Evolutionary conservation across 2,797 vertebrate species (phyloP), one percentile per base, ranked within the genome.

Genomic region (Moxostoma hubbsi): DNA sequence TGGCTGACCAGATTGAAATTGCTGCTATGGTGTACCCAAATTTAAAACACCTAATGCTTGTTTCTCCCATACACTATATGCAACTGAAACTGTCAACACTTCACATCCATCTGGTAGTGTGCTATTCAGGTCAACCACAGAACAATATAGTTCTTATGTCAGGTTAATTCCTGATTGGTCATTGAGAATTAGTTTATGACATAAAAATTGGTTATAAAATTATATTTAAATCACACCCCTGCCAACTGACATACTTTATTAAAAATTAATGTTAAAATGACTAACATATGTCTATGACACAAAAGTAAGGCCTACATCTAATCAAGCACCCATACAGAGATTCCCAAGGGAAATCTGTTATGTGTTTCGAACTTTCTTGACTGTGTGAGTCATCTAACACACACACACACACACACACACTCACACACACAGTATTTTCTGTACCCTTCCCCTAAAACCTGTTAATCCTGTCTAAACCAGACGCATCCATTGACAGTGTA

Each of bases 1-100:
- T 91, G 90, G 85, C 75, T 88, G 86, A 89, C 86, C 90, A 91
- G 87, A 91, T 89, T 90, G 78, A 82, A 83, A 78, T 68, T 68
- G 68, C 77, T 9, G 12, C 51, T 68, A 77, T 24, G 51, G 61
- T 69, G 65, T 74, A 57, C 18, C 79, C 84, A 84, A 83, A 84
- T 79, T 81, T 84, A 84, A 58, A 84, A 77, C 61, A 15, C 64
- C 85, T 82, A 79, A 76, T 65, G 77, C 63, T 67, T 74, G 61
- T 62, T 53, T 66, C 78, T 58, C 75, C 65, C 55, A 53, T 68
- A 57, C 47, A 57, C 64, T 50, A 54, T 82, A 45, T 16, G 9
- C 46, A 73, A 70, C 62, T 49, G 12, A 69, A 82, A 82, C 57
- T 75, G 72, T 73, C 73, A 68, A 57, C 54, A 50, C 64, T 68